These are phyloP conservation scores for Tolmerus cingulatus DNA, from an alignment of 2,888 invertebrate species.

Conservation along the genomic window DNA sequence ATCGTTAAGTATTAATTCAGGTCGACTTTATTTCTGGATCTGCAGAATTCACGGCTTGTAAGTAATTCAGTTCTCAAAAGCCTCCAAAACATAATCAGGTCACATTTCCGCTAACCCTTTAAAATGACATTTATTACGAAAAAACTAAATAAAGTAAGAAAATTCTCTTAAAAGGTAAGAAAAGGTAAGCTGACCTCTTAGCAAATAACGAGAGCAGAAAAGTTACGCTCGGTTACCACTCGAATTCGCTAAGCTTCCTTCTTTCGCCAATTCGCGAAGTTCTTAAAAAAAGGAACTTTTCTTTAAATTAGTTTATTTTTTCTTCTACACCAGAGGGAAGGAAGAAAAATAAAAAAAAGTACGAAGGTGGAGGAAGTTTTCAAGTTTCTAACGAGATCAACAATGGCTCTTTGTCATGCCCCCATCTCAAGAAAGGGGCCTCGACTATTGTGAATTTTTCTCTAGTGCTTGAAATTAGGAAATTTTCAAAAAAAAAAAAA, in stretches of 20 bases:
- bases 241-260: background rate
- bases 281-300: background rate
- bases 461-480: background rate
- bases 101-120: background rate
- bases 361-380: background rate
- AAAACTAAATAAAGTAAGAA: background rate
- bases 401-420: background rate
- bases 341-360: background rate
- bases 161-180: background rate
- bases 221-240: background rate
- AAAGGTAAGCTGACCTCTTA: background rate
- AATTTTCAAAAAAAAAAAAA: background rate
- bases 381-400: background rate
- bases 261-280: background rate
- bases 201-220: background rate
- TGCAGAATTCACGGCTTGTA: too few species aligned
- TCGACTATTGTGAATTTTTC: background rate
- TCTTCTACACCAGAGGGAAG: background rate
- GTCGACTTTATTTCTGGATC: too few species aligned
- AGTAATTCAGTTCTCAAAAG: background rate
- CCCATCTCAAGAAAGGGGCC: background rate
- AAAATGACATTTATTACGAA: background rate
- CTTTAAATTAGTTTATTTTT: background rate
- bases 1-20: too few species aligned
- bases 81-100: background rate